Conservation (phyloP, 2,113 vertebrate species). For the Myotis yumanensis region DNA sequence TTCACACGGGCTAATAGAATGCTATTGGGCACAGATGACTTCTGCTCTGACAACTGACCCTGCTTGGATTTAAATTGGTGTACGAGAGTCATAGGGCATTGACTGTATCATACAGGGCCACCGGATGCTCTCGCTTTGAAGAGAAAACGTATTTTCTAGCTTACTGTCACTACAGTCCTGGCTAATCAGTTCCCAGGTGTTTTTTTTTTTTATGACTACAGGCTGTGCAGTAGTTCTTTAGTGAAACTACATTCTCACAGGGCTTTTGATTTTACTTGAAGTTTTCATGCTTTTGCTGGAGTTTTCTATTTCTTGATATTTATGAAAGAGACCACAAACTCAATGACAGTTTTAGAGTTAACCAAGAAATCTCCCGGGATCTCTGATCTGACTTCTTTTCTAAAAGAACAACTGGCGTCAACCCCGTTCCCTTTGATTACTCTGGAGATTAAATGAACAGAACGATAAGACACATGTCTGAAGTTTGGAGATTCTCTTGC, state of each 20-base stretch:
- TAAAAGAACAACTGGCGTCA: background rate
- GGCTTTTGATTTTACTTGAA: conserved; percentile 70
- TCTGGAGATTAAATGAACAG: conserved; percentile 25
- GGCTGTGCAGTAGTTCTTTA: conserved; percentile 18
- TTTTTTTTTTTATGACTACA: conserved; percentile 64
- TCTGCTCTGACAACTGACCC: conserved; percentile 55
- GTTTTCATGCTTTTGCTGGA: conserved; percentile 57
- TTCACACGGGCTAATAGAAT: conserved; percentile 21
- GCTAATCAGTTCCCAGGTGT: conserved; percentile 67
- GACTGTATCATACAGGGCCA: conserved; percentile 22
- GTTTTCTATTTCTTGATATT: conserved; percentile 66
- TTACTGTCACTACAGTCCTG: conserved; percentile 42
- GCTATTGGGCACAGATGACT: conserved; percentile 52
- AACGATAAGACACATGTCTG: background rate
- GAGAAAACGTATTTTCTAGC: conserved; percentile 47
- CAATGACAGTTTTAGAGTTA: conserved; percentile 54
- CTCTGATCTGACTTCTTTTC: conserved; percentile 8
- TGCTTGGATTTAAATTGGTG: conserved; percentile 65
- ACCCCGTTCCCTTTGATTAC: background rate
- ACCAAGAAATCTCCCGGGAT: background rate
- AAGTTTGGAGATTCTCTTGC: background rate
- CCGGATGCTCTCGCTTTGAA: conserved; percentile 65
- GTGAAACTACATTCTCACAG: conserved; percentile 29
- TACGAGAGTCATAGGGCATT: conserved; percentile 9
- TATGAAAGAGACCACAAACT: conserved; percentile 54